Evolutionary conservation across 92 coral and sea anemone genomes (phyloP).

Genomic region (Desmophyllum pertusum): DNA sequence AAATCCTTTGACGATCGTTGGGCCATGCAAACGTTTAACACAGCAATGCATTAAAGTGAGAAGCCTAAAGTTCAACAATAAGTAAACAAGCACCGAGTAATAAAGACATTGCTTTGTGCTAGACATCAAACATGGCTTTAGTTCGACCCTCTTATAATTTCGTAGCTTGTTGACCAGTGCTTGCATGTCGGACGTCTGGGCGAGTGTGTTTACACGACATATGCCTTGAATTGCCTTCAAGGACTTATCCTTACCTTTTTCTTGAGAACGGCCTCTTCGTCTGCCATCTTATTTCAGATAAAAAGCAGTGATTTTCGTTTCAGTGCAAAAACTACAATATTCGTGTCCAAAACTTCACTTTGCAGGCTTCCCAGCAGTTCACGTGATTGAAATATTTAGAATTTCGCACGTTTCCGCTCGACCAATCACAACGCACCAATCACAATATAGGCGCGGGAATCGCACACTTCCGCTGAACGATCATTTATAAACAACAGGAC

Average conservation of each 20-base stretch:
- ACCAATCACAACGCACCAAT: conserved; percentile 53
- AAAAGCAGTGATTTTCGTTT: not conserved
- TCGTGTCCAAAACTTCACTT: not conserved
- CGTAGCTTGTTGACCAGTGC: not conserved
- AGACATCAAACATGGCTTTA: not conserved
- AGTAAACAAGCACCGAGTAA: conserved; percentile 17
- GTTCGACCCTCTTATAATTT: conserved; percentile 6
- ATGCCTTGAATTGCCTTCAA: not conserved
- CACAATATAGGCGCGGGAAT: conserved; percentile 55
- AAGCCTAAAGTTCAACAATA: conserved; percentile 21
- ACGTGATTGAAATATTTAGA: conserved; percentile 69
- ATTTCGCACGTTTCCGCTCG: conserved; percentile 47
- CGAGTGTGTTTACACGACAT: not conserved
- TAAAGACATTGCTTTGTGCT: not conserved
- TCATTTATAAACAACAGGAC: conserved; percentile 11
- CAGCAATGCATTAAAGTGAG: not conserved
- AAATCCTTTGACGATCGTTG: conserved; percentile 8
- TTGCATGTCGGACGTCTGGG: not conserved
- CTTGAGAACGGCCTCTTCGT: conserved; percentile 68
- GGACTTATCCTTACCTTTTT: conserved; percentile 55
- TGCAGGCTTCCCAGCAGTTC: conserved; percentile 23
- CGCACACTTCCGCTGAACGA: conserved; percentile 17
- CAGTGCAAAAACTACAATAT: not conserved
- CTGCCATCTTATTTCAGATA: conserved; percentile 51
- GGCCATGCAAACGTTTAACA: not conserved